Base-by-base conservation (phyloP, 1,140 invertebrate genomes). In the Nylanderia fulva region DNA sequence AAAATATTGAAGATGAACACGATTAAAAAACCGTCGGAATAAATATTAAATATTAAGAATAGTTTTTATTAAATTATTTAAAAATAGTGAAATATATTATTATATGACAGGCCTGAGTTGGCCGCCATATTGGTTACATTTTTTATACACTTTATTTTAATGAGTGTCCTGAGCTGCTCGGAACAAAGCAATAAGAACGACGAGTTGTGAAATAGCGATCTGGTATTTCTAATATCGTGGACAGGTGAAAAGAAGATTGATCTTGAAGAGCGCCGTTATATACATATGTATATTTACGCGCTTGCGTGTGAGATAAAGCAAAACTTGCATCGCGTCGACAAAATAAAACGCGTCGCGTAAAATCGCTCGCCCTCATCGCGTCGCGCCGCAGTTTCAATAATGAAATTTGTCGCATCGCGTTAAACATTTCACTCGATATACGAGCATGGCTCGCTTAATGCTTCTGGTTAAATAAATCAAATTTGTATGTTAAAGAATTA, bases 171-270 rank as follows among this genome's bases (percentile, higher is more conserved):
- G n/a, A n/a, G n/a, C n/a, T n/a, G n/a, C n/a, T n/a, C n/a, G n/a
- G n/a, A n/a, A n/a, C n/a, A n/a, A n/a, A n/a, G n/a, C n/a, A n/a
- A n/a, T n/a, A 39, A 18, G 48, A 48, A 48, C 45, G 27, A 54
- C 39, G 42, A 18, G n/a, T 36, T 18, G 54, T 39, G 63, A n/a
- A 64, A 85, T 61, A 76, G 63, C 45, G 60, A 84, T 76, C 80
- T 64, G 21, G 45, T 60, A 42, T 80, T 80, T 82, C 48, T 82
- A 82, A 82, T 63, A 72, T 7, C 45, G 48, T n/a, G 39, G 29
- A 86, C 71, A 68, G 74, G 54, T 82, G 66, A 71, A 58, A 52
- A 68, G n/a, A 85, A 61, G 61, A 71, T 85, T 83, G 84, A 84
- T 79, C 77, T 82, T 36, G 52, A 77, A 85, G 58, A 61, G 21